phyloP scores from a whole-genome alignment of 2,888 invertebrate genomes.

The Entomobrya multifasciata region DNA sequence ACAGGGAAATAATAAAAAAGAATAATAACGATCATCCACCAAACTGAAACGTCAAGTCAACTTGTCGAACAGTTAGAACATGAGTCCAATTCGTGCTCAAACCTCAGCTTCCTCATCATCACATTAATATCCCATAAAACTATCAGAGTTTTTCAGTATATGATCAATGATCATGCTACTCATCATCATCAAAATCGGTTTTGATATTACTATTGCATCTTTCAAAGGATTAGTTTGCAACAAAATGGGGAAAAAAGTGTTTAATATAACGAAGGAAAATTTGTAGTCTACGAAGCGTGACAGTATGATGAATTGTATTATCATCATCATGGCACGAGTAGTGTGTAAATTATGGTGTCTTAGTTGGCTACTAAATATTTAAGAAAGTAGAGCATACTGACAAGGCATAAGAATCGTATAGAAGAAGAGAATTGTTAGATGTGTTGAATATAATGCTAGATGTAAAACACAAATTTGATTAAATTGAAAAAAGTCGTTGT shows the following conservation, averaged over 20 bases:
- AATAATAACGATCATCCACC: conserved; percentile 19
- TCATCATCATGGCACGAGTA: no score
- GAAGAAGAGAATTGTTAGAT: neutral
- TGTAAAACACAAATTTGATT: no score
- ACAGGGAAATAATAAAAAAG: neutral
- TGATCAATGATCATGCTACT: no score
- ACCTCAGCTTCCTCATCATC: neutral
- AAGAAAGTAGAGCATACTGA: neutral
- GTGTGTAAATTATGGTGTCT: no score
- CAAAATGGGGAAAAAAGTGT: no score
- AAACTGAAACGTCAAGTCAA: neutral
- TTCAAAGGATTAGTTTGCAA: neutral
- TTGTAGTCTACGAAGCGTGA: no score
- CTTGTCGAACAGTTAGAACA: neutral
- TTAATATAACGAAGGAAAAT: no score
- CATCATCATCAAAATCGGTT: no score
- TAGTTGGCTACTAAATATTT: no score
- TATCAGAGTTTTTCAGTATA: neutral
- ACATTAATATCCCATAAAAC: neutral
- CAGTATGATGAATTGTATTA: no score
- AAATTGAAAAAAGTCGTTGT: neutral
- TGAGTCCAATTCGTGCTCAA: neutral
- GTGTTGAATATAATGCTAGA: no score
- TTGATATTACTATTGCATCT: neutral
- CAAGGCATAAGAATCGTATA: neutral